Conservation (phyloP, 2,113 vertebrate genomes). For the Poeciliopsis retropinna region DNA sequence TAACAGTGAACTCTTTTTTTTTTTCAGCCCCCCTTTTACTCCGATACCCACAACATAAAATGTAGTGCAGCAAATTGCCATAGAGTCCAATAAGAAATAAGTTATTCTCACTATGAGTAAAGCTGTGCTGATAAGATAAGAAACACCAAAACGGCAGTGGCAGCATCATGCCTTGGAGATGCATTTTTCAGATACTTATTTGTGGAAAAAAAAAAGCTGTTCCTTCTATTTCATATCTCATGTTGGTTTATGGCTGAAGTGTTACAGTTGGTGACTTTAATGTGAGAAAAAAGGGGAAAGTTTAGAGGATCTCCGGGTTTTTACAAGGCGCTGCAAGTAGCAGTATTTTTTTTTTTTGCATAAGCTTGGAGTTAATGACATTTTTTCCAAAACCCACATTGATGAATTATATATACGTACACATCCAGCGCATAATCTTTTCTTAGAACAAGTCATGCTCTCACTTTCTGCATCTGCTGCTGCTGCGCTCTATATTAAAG, state of each 20-base stretch:
- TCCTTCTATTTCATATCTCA: background rate
- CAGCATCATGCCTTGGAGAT: no score
- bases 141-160: background rate
- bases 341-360: no score
- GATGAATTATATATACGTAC: background rate
- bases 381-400: background rate
- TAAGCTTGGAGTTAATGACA: background rate
- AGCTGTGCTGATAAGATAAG: no score
- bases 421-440: slow-evolving; percentile 10
- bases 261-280: background rate
- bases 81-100: no score
- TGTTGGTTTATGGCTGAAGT: background rate
- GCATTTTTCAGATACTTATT: background rate
- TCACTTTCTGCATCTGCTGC: slow-evolving; percentile 18
- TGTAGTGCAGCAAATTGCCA: background rate
- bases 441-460: slow-evolving; percentile 28
- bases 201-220: background rate
- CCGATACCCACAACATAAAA: background rate
- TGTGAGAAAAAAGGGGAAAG: background rate
- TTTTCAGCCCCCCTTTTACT: background rate
- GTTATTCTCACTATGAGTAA: no score
- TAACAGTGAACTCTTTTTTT: no score
- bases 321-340: background rate
- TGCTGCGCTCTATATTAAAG: slow-evolving; percentile 41
- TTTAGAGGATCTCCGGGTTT: background rate